phyloP scores from a whole-genome alignment of 2,113 vertebrate species.

The Felis chaus region DNA sequence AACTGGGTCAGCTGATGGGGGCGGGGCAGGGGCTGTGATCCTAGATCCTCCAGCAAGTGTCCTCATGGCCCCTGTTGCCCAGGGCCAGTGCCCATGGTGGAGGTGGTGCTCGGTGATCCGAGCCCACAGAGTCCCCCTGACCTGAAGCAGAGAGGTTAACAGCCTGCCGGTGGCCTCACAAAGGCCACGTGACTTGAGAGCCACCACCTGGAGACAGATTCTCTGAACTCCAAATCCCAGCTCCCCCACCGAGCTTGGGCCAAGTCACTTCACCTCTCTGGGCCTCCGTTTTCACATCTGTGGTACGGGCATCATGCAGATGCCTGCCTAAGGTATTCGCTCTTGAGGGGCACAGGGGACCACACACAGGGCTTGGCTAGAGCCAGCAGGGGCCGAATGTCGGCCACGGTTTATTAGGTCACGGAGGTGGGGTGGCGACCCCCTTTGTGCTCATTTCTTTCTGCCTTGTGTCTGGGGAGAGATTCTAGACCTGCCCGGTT shows the following conservation, averaged over 20 bases:
- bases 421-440: fast-evolving
- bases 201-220: not conserved
- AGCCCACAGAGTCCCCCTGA: not conserved
- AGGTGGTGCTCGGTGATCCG: not conserved
- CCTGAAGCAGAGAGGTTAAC: not conserved
- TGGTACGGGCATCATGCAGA: not conserved
- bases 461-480: not conserved
- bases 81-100: not conserved
- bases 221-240: not conserved
- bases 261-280: not conserved
- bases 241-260: not conserved
- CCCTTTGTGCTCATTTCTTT: not conserved
- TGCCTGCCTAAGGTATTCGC: too few relatives aligned
- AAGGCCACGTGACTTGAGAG: not conserved
- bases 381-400: not conserved
- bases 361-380: not conserved
- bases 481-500: not conserved
- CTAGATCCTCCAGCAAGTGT: not conserved
- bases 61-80: not conserved
- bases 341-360: fast-evolving
- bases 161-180: not conserved
- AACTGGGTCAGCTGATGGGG: conserved; percentile 19
- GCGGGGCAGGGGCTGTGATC: too few relatives aligned
- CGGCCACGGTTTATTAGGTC: fast-evolving
- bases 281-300: not conserved